Conservation (phyloP, 2,113 vertebrate species). For the Eublepharis macularius region DNA sequence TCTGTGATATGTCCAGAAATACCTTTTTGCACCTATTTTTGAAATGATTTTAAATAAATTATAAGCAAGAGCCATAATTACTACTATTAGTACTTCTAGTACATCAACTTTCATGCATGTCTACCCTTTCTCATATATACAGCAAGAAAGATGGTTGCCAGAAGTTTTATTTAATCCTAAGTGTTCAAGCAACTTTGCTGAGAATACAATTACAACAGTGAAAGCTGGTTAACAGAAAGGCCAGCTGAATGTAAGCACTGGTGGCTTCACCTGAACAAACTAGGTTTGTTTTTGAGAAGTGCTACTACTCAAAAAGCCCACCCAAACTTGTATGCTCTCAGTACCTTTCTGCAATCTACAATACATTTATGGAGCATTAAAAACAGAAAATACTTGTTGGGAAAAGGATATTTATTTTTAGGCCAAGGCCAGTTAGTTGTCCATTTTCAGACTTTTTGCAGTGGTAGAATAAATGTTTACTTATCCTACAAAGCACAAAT, state of each 20-base stretch:
- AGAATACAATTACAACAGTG: not conserved
- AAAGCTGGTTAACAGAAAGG: not conserved
- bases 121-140: conserved; percentile 36
- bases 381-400: conserved; percentile 50
- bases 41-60: conserved; percentile 64
- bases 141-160: conserved; percentile 4
- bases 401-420: conserved; percentile 70
- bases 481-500: conserved; percentile 77
- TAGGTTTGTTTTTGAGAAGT: not conserved
- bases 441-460: conserved; percentile 57
- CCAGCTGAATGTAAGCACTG: not conserved
- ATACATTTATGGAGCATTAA: conserved; percentile 32
- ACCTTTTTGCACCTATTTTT: conserved; percentile 72
- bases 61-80: conserved; percentile 39
- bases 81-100: conserved; percentile 34
- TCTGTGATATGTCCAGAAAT: conserved; percentile 60
- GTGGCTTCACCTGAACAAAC: not conserved
- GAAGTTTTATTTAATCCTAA: not conserved
- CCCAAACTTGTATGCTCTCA: conserved; percentile 1
- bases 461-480: conserved; percentile 73
- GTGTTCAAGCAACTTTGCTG: not conserved
- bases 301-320: not conserved
- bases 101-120: conserved; percentile 38
- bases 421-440: conserved; percentile 60
- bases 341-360: conserved; percentile 28